phyloP scores from a whole-genome alignment of 2,113 vertebrate genomes.

The Gobius niger region DNA sequence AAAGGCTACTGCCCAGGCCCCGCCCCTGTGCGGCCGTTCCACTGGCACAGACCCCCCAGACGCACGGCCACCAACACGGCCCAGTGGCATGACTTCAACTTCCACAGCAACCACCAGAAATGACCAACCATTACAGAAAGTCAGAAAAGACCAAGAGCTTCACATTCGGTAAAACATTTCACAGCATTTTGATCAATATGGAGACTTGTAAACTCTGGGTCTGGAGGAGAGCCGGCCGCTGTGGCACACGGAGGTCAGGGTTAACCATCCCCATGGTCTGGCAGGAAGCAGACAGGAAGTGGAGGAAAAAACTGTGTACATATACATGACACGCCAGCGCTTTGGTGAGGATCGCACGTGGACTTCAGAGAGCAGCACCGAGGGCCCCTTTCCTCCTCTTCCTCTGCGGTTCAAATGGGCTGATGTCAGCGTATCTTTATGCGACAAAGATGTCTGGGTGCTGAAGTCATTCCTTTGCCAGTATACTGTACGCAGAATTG shows the following conservation, averaged over 20 bases:
- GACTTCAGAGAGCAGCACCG: constrained; percentile 48
- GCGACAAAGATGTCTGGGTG: neutral
- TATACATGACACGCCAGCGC: constrained; percentile 63
- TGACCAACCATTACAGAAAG: constrained; percentile 10
- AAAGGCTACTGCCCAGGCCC: constrained; percentile 43
- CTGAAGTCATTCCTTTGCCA: neutral
- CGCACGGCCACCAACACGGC: constrained; percentile 33
- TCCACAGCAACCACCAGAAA: constrained; percentile 63
- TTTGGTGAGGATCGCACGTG: constrained; percentile 40
- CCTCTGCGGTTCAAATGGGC: constrained; percentile 25
- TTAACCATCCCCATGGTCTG: constrained; percentile 46
- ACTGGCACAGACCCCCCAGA: constrained; percentile 47
- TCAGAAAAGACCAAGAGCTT: neutral
- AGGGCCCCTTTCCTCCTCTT: constrained; percentile 37
- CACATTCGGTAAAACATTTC: no score
- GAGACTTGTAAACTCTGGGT: neutral
- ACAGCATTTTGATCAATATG: neutral
- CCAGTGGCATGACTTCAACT: constrained; percentile 64
- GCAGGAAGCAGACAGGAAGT: constrained; percentile 68
- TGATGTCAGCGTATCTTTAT: constrained; percentile 13
- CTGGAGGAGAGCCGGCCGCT: constrained; percentile 21
- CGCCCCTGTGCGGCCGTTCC: constrained; percentile 38
- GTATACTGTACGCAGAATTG: neutral
- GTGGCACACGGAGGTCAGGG: constrained; percentile 50
- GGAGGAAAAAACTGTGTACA: constrained; percentile 73